phyloP scores from a whole-genome alignment of 2,888 invertebrate species.

The Apotomis turbidana region DNA sequence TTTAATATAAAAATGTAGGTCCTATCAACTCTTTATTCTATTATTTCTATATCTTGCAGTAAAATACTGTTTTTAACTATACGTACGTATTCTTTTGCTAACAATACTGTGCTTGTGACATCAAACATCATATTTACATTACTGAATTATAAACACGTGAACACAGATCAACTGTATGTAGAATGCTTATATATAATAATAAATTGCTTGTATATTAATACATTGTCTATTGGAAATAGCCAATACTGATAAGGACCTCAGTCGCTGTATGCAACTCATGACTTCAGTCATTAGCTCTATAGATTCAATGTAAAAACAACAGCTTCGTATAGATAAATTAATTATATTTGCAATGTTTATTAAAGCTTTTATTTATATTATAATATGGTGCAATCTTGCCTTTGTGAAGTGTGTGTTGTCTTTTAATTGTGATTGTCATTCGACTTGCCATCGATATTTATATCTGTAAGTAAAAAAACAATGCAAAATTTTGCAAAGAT shows the following conservation, averaged over 20 bases:
- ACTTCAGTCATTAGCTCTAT: slow-evolving; percentile 30
- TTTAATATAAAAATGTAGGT: too few relatives aligned
- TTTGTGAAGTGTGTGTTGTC: slow-evolving; percentile 11
- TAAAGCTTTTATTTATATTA: slow-evolving; percentile 8
- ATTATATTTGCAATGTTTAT: slow-evolving; percentile 22
- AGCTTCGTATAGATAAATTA: slow-evolving; percentile 8
- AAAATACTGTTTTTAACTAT: too few relatives aligned
- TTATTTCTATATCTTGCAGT: too few relatives aligned
- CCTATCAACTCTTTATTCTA: too few relatives aligned
- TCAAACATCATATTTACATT: too few relatives aligned
- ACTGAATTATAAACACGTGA: too few relatives aligned
- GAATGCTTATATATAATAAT: background rate
- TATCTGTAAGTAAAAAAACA: slow-evolving; percentile 21
- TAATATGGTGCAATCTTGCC: slow-evolving; percentile 17
- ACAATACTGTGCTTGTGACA: too few relatives aligned
- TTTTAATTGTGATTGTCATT: slow-evolving; percentile 21
- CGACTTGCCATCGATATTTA: slow-evolving; percentile 12
- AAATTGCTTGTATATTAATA: too few relatives aligned
- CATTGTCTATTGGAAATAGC: slow-evolving; percentile 7
- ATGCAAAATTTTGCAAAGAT: too few relatives aligned
- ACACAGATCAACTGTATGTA: too few relatives aligned
- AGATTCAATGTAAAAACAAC: slow-evolving; percentile 9
- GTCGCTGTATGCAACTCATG: slow-evolving; percentile 43
- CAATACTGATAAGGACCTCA: slow-evolving; percentile 16
- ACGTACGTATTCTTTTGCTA: too few relatives aligned